A percentile compares a stretch with the other conserved stretches of the same genome.
Conservation (phyloP, 2,888 invertebrate genomes). For the Eupithecia vulgata region DNA sequence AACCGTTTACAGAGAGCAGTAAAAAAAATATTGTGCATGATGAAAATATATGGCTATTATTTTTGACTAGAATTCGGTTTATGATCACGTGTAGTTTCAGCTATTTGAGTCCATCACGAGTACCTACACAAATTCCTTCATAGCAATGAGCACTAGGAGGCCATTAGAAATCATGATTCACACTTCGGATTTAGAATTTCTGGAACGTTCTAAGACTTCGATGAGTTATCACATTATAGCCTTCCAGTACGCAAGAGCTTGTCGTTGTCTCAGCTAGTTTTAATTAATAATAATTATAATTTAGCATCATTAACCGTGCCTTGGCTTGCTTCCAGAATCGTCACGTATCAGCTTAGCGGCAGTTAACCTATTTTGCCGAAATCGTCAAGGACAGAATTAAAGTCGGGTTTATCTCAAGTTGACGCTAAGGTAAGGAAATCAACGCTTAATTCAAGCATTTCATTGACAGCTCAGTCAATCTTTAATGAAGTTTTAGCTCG, state of each 20-base stretch:
- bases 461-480: neutral
- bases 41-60: neutral
- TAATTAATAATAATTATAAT: constrained; percentile 72
- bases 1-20: neutral
- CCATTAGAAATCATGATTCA: constrained; percentile 68
- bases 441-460: constrained; percentile 1
- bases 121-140: constrained; percentile 29
- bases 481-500: neutral
- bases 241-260: constrained; percentile 42
- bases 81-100: neutral
- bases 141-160: constrained; percentile 48
- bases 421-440: neutral
- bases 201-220: constrained; percentile 59
- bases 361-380: constrained; percentile 70
- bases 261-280: constrained; percentile 49
- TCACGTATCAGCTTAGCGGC: constrained; percentile 55
- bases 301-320: constrained; percentile 61
- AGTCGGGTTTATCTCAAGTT: constrained; percentile 9
- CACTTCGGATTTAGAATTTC: constrained; percentile 61
- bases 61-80: neutral
- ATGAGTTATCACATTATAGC: constrained; percentile 52
- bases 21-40: neutral
- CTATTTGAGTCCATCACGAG: neutral
- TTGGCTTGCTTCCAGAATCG: constrained; percentile 68
- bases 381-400: constrained; percentile 56